Percentiles rank a stretch among this genome's conserved stretches.
These are phyloP conservation scores for Brachypteracias leptosomus DNA, from an alignment of 2,113 vertebrate species.

Conservation along the genomic window DNA sequence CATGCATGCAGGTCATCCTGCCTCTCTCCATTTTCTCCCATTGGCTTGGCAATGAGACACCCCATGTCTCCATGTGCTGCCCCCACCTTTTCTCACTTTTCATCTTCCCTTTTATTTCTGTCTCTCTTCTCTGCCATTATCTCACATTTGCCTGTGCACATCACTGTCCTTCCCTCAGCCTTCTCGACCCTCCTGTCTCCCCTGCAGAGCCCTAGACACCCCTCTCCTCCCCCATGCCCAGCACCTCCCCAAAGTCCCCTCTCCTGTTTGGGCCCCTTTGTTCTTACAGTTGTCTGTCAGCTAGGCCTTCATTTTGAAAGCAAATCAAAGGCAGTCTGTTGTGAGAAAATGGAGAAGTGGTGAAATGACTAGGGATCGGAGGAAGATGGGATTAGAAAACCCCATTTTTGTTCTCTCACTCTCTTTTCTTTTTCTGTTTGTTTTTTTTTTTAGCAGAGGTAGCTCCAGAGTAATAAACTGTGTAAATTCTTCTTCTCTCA, in stretches of 20 bases:
- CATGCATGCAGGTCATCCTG: neutral
- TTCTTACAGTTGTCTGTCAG: neutral
- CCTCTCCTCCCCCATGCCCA: neutral
- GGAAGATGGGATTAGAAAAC: neutral
- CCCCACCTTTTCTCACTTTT: neutral
- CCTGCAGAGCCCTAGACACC: neutral
- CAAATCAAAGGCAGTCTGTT: neutral
- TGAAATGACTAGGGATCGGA: neutral
- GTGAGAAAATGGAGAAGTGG: conserved; percentile 6
- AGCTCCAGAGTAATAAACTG: neutral
- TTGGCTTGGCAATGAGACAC: neutral
- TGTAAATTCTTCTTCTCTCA: neutral
- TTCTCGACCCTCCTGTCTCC: neutral
- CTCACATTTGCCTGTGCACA: neutral
- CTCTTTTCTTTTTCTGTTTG: neutral
- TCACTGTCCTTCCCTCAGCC: neutral
- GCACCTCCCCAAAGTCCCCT: neutral
- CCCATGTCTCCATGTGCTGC: fast-evolving
- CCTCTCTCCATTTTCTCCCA: neutral
- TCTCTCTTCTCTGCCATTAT: neutral
- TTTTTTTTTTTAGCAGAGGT: neutral
- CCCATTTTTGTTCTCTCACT: neutral
- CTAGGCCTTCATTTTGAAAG: conserved; percentile 19
- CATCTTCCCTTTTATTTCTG: neutral
- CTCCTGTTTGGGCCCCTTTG: neutral